Evolutionary conservation across 2,797 vertebrate genomes (phyloP), one percentile per base, ranked within the genome.

Genomic region (Myripristis murdjan): DNA sequence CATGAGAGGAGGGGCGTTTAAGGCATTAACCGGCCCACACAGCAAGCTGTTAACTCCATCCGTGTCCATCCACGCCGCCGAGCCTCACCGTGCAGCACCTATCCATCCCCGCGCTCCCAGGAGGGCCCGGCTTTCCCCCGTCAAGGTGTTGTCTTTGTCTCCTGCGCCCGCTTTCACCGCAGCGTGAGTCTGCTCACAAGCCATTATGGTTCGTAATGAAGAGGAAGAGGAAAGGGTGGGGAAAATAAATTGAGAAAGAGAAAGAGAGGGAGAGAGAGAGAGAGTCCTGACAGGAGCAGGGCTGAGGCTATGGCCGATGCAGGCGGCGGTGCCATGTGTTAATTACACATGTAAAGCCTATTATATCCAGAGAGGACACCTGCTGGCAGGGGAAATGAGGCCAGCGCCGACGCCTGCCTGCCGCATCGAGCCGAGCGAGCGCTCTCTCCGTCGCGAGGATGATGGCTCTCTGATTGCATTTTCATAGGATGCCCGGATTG

Each of bases 371-470:
- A 94, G 94, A 96, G 94, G 95, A 96, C 95, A 96, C 97, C 97
- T 94, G 97, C 97, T 96, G 97, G 95, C 95, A 94, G 92, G 84
- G 95, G 94, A 97, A 97, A 98, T 96, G 96, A 97, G 93, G 93
- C 91, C 94, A 93, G 92, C 74, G 77, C 89, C 89, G 89, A 91
- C 86, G 94, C 92, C 94, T 94, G n/a, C n/a, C n/a, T 20, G 94
- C 94, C 6, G 73, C 86, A 82, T 84, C 62, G 85, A 94, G 94
- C 90, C 91, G 91, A 94, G 91, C 82, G 90, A 94, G 95, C 90
- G 88, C 83, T 24, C 20, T 15, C 31, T 58, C 61, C 77, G 71
- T 53, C 61, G 64, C 77, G 90, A 85, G 95, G 94, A 95, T 93
- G 94, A 95, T 95, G 91, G 95, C 79, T 87, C 94, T 95, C 88